Conservation (phyloP, 2,797 vertebrate species). For the Poecile montanus region DNA sequence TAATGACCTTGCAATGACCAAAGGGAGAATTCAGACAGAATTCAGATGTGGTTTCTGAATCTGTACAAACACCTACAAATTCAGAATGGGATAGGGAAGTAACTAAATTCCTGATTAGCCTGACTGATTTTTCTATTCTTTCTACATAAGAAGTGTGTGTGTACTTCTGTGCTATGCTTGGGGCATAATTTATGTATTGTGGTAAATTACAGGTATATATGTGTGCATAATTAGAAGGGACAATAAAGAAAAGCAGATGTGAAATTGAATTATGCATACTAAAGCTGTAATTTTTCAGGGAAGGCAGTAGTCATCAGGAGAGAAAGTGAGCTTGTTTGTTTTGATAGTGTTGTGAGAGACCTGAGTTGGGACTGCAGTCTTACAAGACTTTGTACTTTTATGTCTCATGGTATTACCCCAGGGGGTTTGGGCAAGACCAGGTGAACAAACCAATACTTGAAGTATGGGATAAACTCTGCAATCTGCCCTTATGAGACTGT, state of each 20-base stretch:
- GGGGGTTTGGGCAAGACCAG: neutral
- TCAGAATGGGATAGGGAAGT: neutral
- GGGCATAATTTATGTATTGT: slow-evolving; percentile 6
- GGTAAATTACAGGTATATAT: slow-evolving; percentile 1
- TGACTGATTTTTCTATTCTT: neutral
- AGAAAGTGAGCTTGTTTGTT: neutral
- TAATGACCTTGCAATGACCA: neutral
- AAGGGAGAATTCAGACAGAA: neutral
- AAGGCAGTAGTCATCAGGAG: neutral
- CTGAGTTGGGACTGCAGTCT: neutral
- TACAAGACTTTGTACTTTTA: neutral
- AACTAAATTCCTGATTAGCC: neutral
- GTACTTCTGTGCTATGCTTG: neutral
- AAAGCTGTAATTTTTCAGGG: slow-evolving; percentile 21
- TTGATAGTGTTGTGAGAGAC: neutral
- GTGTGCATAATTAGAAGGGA: slow-evolving; percentile 26
- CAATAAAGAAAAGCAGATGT: slow-evolving; percentile 54
- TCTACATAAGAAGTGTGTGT: neutral
- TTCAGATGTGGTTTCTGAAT: neutral
- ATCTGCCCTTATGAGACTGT: neutral
- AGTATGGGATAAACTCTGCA: neutral
- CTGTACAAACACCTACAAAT: neutral
- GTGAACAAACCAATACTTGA: neutral
- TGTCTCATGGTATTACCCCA: neutral
- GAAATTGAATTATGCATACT: slow-evolving; percentile 1